These are phyloP conservation scores for Lophura nycthemera DNA, from an alignment of 2,113 vertebrate genomes.

Conservation along the genomic window DNA sequence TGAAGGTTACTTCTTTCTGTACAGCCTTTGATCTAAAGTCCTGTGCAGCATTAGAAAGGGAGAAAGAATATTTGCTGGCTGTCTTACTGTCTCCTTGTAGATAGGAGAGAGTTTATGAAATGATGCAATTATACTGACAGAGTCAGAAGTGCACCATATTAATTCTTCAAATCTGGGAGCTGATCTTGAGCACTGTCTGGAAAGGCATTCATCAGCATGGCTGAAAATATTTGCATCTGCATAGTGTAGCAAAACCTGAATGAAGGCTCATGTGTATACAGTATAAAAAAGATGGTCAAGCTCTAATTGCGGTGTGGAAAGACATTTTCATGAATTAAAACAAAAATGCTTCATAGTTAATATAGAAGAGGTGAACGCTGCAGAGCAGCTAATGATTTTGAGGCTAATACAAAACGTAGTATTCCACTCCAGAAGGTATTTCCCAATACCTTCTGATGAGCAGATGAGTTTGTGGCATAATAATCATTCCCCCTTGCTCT, in stretches of 20 bases:
- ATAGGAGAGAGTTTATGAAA: background rate
- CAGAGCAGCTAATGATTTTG: background rate
- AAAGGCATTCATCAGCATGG: constrained; percentile 31
- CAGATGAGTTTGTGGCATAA: background rate
- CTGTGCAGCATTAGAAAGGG: background rate
- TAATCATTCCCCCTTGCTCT: background rate
- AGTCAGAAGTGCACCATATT: constrained; percentile 26
- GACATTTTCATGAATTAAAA: background rate
- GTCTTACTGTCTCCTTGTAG: background rate
- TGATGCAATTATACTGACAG: background rate
- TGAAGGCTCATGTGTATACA: background rate
- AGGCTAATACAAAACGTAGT: background rate
- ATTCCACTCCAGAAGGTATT: background rate
- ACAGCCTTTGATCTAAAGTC: constrained; percentile 1
- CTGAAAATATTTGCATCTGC: constrained; percentile 1
- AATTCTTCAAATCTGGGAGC: constrained; percentile 20
- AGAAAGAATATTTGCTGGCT: constrained; percentile 2
- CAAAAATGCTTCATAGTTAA: background rate
- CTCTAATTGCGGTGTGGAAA: background rate
- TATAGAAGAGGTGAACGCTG: fast-evolving
- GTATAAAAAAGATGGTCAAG: background rate
- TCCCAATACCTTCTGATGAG: background rate
- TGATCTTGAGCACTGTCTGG: constrained; percentile 29
- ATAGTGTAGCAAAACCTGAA: background rate
- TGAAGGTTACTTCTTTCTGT: background rate